phyloP scores from a whole-genome alignment of 2,113 vertebrate species.

The Oenanthe oenanthe region DNA sequence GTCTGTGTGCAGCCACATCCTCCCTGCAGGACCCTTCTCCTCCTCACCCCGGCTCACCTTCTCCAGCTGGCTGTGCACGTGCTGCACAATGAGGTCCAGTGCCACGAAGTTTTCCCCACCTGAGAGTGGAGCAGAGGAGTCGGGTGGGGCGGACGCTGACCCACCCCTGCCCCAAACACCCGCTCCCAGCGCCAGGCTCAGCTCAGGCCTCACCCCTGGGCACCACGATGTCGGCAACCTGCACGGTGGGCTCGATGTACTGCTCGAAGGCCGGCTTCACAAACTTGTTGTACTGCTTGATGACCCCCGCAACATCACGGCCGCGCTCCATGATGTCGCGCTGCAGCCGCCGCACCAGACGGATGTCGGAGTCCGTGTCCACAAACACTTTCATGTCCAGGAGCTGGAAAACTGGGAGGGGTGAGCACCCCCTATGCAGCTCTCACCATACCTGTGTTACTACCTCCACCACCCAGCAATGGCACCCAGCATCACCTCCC shows the following conservation, averaged over 20 bases:
- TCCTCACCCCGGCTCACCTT: conserved; percentile 75
- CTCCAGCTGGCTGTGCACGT: conserved; percentile 91
- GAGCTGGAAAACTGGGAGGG: conserved; percentile 73
- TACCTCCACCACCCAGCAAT: accelerated
- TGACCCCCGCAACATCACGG: conserved; percentile 83
- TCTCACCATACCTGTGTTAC: accelerated
- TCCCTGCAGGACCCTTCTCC: not conserved
- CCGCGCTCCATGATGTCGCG: conserved; percentile 87
- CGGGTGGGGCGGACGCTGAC: accelerated
- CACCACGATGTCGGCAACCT: conserved; percentile 90
- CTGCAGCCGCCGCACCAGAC: conserved; percentile 86
- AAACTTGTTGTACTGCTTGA: conserved; percentile 92
- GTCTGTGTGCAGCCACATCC: not conserved
- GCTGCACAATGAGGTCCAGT: conserved; percentile 89
- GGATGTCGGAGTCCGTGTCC: conserved; percentile 91
- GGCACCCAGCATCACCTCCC: not conserved
- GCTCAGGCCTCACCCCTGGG: conserved; percentile 80
- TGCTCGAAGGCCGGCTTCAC: conserved; percentile 91
- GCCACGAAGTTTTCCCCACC: conserved; percentile 92
- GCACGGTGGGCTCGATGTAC: conserved; percentile 91
- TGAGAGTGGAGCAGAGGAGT: not conserved
- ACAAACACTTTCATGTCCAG: conserved; percentile 95
- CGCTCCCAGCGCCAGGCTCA: accelerated
- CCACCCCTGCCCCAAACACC: not conserved
- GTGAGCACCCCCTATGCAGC: conserved; percentile 14